These are phyloP conservation scores for Chrysina gloriosa DNA, from an alignment of 2,888 invertebrate species.

Conservation along the genomic window DNA sequence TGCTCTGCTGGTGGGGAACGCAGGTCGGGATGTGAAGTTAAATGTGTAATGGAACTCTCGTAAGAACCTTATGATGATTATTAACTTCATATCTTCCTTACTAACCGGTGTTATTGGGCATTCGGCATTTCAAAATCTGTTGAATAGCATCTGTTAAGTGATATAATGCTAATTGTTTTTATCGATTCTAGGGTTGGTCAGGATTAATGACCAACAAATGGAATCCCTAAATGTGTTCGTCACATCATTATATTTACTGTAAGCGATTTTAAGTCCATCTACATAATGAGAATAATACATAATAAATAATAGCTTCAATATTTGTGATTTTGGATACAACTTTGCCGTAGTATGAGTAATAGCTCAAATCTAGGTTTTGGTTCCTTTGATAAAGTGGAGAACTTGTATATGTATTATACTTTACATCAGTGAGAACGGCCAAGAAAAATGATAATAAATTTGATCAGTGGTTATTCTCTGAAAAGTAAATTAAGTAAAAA, in stretches of 20 bases:
- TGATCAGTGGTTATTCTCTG: constrained; percentile 36
- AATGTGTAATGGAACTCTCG: no score
- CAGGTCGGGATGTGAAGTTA: no score
- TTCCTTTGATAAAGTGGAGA: constrained; percentile 44
- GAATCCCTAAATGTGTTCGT: constrained; percentile 55
- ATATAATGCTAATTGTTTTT: constrained; percentile 4
- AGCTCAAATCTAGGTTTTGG: constrained; percentile 50
- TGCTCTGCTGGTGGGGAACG: no score
- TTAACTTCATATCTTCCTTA: no score
- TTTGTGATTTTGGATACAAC: constrained; percentile 64
- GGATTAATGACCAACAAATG: constrained; percentile 63
- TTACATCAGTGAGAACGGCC: constrained; percentile 22
- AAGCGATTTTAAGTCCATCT: constrained; percentile 61
- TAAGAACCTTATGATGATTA: no score
- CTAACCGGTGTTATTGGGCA: no score
- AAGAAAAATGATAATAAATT: constrained; percentile 19
- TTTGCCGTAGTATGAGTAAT: constrained; percentile 57
- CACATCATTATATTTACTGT: constrained; percentile 54
- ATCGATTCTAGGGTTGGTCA: constrained; percentile 67
- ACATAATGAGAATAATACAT: constrained; percentile 53
- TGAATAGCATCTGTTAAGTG: no score
- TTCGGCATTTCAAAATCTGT: no score
- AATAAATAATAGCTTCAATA: constrained; percentile 57
- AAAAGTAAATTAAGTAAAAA: constrained; percentile 29
- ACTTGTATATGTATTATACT: constrained; percentile 26